Conservation (phyloP, 2,888 invertebrate species). For the Iselma pallidipennis region DNA sequence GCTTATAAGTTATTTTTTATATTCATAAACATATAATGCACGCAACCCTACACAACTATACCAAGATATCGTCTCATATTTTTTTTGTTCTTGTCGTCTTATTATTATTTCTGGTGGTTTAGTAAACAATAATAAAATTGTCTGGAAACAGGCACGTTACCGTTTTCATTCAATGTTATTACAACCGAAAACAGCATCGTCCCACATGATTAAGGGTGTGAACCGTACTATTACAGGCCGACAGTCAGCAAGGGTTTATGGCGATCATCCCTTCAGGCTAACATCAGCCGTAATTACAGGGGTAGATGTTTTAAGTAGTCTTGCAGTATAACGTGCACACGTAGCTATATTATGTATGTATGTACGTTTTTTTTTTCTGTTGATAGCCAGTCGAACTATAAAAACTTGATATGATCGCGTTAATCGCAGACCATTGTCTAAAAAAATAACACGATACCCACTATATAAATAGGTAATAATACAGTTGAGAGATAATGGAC, state of each 20-base stretch:
- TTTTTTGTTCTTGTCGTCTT: background rate
- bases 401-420: constrained; percentile 16
- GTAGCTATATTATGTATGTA: constrained; percentile 4
- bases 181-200: constrained; percentile 20
- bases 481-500: background rate
- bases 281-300: constrained; percentile 26
- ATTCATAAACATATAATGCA: constrained; percentile 33
- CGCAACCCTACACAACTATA: constrained; percentile 24
- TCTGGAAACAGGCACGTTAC: constrained; percentile 16
- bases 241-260: constrained; percentile 28
- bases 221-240: constrained; percentile 28
- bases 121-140: constrained; percentile 12
- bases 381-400: background rate
- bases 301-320: constrained; percentile 29
- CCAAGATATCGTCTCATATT: background rate
- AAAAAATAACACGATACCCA: constrained; percentile 1
- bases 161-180: constrained; percentile 20
- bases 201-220: constrained; percentile 31
- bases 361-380: background rate
- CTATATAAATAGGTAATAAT: constrained; percentile 10
- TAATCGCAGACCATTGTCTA: constrained; percentile 2
- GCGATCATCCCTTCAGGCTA: constrained; percentile 26
- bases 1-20: constrained; percentile 20
- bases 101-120: constrained; percentile 1
- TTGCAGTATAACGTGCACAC: constrained; percentile 11